phyloP scores from a whole-genome alignment of 2,797 vertebrate species.

The Babyrousa celebensis region DNA sequence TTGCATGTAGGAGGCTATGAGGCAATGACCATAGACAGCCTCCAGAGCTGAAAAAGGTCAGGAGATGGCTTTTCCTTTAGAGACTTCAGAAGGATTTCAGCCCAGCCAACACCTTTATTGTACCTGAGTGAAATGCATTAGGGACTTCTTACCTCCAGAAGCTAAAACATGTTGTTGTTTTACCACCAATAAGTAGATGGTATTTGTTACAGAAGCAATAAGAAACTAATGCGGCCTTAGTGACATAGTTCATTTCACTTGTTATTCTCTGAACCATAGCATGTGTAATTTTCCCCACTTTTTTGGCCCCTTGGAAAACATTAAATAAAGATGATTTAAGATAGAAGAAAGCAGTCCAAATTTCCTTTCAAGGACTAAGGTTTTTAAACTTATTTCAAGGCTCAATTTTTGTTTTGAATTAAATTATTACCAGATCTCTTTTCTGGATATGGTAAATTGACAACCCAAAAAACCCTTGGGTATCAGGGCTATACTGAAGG shows the following conservation, averaged over 20 bases:
- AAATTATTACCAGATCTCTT: background rate
- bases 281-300: background rate
- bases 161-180: background rate
- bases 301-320: slow-evolving; percentile 31
- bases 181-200: background rate
- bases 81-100: background rate
- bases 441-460: background rate
- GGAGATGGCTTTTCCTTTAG: slow-evolving; percentile 14
- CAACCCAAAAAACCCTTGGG: background rate
- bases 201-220: slow-evolving; percentile 16
- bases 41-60: background rate
- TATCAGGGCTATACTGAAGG: background rate
- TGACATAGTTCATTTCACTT: background rate
- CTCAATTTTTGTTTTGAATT: background rate
- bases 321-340: slow-evolving; percentile 36
- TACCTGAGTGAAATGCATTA: background rate
- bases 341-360: background rate
- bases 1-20: background rate
- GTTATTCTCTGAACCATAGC: background rate
- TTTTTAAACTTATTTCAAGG: slow-evolving; percentile 14
- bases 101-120: background rate
- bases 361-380: background rate
- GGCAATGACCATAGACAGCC: background rate
- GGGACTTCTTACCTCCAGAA: background rate
- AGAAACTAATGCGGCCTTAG: background rate